Base-by-base conservation (phyloP, 35 echinoderm and acorn worm species). In the Heliocidaris erythrogramma region DNA sequence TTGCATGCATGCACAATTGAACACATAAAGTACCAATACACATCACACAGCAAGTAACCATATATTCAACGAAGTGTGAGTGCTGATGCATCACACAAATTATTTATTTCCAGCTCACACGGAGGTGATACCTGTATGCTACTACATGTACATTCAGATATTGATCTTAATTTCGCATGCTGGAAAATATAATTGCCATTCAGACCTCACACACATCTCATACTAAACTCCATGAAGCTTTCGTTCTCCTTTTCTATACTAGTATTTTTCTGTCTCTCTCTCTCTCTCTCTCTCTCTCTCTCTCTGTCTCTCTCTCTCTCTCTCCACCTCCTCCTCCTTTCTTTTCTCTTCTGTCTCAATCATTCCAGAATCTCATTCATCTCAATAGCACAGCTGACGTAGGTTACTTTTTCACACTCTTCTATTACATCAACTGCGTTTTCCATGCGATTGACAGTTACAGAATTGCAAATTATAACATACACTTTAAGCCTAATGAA, bases 201-300 rank as follows among this genome's bases (percentile, higher is more conserved):
- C 65, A 78, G 65, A 78, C 65, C 27, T 27, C 65, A 8, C 18
- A 78, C 65, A 7, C 27, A 78, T 11, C 52, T 56, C 52, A 56
- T 56, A 56, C 10, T 56, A 12, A 13, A 56, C 35, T 48, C 92
- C 49, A 18, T 94, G 49, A 30, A 30, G 18, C 59, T 59, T 27
- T n/a, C n/a, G 7, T 16, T 60, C 59, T 47, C 93, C 59, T 49
- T 69, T 27, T 71, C 59, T 69, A 52, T 31, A n/a, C 50, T 48
- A 49, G 13, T 94, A 9, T 94, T 0, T 94, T 5, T 94, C 49
- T 53, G 59, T 31, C 93, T 94, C 49, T 31, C 49, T 21, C 48
- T 94, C 93, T 94, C 93, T 94, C 49, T 60, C 56, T 94, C 93
- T 94, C 93, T 69, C 32, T 85, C 24, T 48, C 42, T 85, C 93